phyloP scores from a whole-genome alignment of 2,113 vertebrate species.

The Actenoides lindsayi region DNA sequence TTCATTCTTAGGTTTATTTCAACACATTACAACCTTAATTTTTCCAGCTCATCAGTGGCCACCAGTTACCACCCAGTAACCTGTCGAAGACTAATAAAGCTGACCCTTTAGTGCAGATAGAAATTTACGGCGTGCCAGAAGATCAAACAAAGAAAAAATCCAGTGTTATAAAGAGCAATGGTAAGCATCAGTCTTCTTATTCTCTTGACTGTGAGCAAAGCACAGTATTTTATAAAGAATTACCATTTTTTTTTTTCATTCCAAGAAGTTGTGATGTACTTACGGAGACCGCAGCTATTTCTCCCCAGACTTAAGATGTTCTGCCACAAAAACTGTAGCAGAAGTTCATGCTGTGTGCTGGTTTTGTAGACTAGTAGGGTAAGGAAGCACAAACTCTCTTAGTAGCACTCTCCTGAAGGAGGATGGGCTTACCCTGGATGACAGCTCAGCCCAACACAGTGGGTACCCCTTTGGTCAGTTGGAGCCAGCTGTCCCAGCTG shows the following conservation, averaged over 20 bases:
- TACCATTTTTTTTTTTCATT: not conserved
- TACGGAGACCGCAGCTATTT: not conserved
- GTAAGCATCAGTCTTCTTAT: constrained; percentile 69
- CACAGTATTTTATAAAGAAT: not conserved
- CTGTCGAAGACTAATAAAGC: constrained; percentile 70
- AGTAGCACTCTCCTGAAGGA: not conserved
- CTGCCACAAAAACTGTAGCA: not conserved
- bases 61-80: constrained; percentile 76
- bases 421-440: not conserved
- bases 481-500: not conserved
- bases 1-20: not conserved
- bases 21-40: not conserved
- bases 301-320: not conserved
- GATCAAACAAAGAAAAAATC: constrained; percentile 78
- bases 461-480: not conserved
- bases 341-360: not conserved
- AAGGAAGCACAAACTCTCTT: not conserved
- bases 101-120: constrained; percentile 80
- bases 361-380: not conserved
- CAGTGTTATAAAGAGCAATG: constrained; percentile 80
- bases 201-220: not conserved
- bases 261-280: not conserved
- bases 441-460: not conserved
- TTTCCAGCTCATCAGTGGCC: constrained; percentile 86
- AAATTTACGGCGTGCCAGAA: constrained; percentile 80